Evolutionary conservation across 2,797 vertebrate genomes (phyloP).

Genomic region (Oreonectes daqikongensis): DNA sequence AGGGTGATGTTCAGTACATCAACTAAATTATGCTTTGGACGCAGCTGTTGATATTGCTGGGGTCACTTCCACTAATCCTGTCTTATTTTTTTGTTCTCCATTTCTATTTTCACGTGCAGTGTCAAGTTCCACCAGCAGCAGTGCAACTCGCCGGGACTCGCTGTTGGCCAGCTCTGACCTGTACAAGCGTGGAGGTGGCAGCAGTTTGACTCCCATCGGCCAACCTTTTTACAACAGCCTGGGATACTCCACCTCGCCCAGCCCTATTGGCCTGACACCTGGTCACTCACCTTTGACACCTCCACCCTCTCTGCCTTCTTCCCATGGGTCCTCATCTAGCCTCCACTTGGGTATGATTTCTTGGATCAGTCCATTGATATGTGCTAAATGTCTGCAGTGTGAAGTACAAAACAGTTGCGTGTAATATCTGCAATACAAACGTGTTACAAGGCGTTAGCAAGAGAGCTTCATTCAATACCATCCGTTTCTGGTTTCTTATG

Average conservation of each 20-base stretch:
- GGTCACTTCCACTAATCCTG: background rate
- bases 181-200: constrained; percentile 95
- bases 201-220: constrained; percentile 96
- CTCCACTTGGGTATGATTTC: constrained; percentile 89
- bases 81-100: background rate
- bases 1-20: too few species aligned
- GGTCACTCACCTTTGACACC: constrained; percentile 98
- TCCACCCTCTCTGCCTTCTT: constrained; percentile 94
- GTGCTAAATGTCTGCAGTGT: too few species aligned
- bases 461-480: too few species aligned
- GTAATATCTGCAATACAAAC: too few species aligned
- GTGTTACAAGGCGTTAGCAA: too few species aligned
- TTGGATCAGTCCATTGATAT: background rate
- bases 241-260: constrained; percentile 98
- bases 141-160: constrained; percentile 94
- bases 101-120: constrained; percentile 70
- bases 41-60: too few species aligned
- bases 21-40: too few species aligned
- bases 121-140: constrained; percentile 94
- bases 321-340: constrained; percentile 97
- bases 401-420: too few species aligned
- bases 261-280: constrained; percentile 96
- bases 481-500: background rate
- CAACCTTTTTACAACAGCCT: constrained; percentile 99
- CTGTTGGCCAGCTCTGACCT: constrained; percentile 94